Conservation (phyloP, 1,140 invertebrate species). For the Anadara kagoshimensis region DNA sequence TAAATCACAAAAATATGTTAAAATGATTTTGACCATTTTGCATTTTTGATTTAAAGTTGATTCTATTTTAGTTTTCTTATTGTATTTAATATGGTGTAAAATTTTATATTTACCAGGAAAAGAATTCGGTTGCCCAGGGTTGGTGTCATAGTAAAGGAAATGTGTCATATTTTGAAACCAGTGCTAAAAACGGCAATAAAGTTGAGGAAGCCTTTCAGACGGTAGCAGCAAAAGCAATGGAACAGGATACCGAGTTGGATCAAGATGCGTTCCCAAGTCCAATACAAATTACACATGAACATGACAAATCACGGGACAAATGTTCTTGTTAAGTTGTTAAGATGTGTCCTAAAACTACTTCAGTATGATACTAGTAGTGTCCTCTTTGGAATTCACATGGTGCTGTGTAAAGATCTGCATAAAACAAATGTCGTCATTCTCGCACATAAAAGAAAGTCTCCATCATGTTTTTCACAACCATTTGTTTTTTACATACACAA, state of each 20-base stretch:
- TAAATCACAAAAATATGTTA: too few relatives aligned
- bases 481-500: too few relatives aligned
- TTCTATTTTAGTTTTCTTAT: too few relatives aligned
- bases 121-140: slow-evolving; percentile 95
- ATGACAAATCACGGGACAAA: slow-evolving; percentile 63
- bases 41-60: too few relatives aligned
- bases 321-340: slow-evolving; percentile 73
- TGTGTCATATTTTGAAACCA: slow-evolving; percentile 99
- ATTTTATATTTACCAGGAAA: slow-evolving; percentile 79
- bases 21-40: too few relatives aligned
- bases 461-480: too few relatives aligned
- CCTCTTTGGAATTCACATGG: too few relatives aligned
- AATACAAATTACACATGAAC: slow-evolving; percentile 81
- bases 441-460: too few relatives aligned
- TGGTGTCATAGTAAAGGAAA: slow-evolving; percentile 99
- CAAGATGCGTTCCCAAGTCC: slow-evolving; percentile 98
- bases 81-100: background rate
- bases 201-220: slow-evolving; percentile 99
- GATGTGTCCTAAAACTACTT: too few relatives aligned
- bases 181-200: slow-evolving; percentile 98
- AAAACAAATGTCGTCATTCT: too few relatives aligned
- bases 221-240: slow-evolving; percentile 96
- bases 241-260: slow-evolving; percentile 90
- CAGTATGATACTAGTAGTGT: too few relatives aligned
- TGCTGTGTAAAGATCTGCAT: too few relatives aligned